These are phyloP conservation scores for Labeo calbasu DNA, from an alignment of 2,797 vertebrate species.

Conservation along the genomic window DNA sequence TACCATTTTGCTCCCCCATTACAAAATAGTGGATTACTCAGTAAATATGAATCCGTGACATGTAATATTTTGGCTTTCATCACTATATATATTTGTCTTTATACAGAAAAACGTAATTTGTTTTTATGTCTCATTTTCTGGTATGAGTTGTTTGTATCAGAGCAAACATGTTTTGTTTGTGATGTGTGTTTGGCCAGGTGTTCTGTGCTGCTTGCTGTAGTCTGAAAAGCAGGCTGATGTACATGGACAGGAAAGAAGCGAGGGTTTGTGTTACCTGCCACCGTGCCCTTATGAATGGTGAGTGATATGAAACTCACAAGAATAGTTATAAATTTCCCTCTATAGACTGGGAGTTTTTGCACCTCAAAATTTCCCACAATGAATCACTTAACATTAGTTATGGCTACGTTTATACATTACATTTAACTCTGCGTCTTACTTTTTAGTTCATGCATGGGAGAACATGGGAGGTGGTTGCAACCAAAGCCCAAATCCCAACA, in stretches of 20 bases:
- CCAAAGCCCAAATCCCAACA: constrained; percentile 98
- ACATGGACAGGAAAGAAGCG: constrained; percentile 97
- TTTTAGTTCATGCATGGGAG: constrained; percentile 90
- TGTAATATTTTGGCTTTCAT: too few relatives aligned
- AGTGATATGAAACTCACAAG: constrained; percentile 65
- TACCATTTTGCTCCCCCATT: too few relatives aligned
- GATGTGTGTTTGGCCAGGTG: constrained; percentile 78
- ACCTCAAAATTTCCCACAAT: background rate
- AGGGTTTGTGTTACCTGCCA: constrained; percentile 96
- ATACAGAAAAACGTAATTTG: background rate
- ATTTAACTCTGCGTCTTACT: background rate
- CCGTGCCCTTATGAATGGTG: constrained; percentile 89
- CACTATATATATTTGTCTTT: too few relatives aligned
- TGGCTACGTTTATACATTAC: too few relatives aligned
- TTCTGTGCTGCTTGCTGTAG: constrained; percentile 95
- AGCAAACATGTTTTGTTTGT: constrained; percentile 42
- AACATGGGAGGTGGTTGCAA: constrained; percentile 83
- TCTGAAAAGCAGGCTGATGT: constrained; percentile 89
- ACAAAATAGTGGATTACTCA: too few relatives aligned
- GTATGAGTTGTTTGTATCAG: background rate
- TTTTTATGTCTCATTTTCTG: background rate
- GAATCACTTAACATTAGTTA: background rate
- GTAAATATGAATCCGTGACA: too few relatives aligned
- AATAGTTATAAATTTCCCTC: background rate
- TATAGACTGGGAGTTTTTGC: background rate